These are phyloP conservation scores for Dastarcus helophoroides DNA, from an alignment of 2,888 invertebrate species.

Conservation along the genomic window DNA sequence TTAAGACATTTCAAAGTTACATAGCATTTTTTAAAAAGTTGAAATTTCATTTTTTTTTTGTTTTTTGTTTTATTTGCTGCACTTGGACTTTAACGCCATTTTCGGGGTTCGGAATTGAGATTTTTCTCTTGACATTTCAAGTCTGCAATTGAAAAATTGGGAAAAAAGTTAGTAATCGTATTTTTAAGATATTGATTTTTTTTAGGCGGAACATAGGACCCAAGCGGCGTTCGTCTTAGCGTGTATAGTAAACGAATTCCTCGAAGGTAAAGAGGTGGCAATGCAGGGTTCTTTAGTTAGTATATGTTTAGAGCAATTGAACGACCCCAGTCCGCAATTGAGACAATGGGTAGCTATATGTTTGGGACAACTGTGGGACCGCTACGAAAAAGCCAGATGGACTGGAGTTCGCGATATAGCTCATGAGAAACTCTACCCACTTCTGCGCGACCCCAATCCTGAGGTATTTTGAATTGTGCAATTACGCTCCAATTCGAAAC, in stretches of 20 bases:
- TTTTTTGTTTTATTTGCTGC: too few relatives aligned
- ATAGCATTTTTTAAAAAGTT: too few relatives aligned
- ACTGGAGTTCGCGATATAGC: constrained; percentile 90
- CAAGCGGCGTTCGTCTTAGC: constrained; percentile 92
- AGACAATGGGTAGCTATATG: constrained; percentile 88
- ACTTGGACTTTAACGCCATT: too few relatives aligned
- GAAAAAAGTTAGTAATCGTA: too few relatives aligned
- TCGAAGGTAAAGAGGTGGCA: constrained; percentile 82
- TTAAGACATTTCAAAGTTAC: too few relatives aligned
- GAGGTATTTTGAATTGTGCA: constrained; percentile 54
- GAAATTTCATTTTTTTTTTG: too few relatives aligned
- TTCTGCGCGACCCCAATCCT: constrained; percentile 71
- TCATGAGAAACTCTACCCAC: constrained; percentile 83
- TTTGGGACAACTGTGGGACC: constrained; percentile 82
- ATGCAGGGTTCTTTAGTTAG: constrained; percentile 82
- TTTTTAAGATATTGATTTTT: constrained; percentile 12
- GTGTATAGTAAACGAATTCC: constrained; percentile 82
- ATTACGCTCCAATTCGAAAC: background rate
- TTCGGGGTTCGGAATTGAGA: too few relatives aligned
- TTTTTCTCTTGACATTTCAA: too few relatives aligned
- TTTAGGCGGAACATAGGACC: constrained; percentile 72
- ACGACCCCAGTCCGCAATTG: constrained; percentile 54
- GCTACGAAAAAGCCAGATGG: constrained; percentile 83
- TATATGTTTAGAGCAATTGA: constrained; percentile 82
- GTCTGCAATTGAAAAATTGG: too few relatives aligned